Evolutionary conservation across 2,888 invertebrate genomes (phyloP).

Genomic region (Drosophila putrida): DNA sequence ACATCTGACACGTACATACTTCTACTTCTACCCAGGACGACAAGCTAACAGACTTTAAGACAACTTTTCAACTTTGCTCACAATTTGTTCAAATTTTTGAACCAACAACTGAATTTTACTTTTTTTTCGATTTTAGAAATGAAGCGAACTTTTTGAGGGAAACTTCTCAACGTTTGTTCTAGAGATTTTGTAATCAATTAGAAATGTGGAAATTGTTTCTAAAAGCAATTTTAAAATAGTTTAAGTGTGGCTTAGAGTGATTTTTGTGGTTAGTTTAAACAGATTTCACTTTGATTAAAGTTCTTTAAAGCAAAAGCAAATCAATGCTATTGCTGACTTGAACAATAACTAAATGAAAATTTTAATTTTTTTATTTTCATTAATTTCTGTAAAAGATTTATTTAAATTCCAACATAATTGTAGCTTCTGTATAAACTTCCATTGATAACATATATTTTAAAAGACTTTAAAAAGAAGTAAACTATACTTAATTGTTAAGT

Average conservation of each 20-base stretch:
- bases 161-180: not conserved
- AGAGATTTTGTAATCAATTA: slow-evolving; percentile 5
- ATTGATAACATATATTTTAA: too few relatives aligned
- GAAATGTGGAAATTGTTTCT: not conserved
- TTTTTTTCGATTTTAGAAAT: slow-evolving; percentile 16
- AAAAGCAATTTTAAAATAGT: slow-evolving; percentile 2
- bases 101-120: slow-evolving; percentile 1
- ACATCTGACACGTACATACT: not conserved
- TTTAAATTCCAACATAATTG: too few relatives aligned
- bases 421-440: too few relatives aligned
- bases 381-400: too few relatives aligned
- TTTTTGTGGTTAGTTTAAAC: not conserved
- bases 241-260: not conserved
- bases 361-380: not conserved
- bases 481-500: too few relatives aligned
- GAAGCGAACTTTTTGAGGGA: not conserved
- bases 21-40: not conserved
- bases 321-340: not conserved
- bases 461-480: too few relatives aligned
- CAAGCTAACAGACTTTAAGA: slow-evolving; percentile 20
- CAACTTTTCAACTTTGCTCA: slow-evolving; percentile 4
- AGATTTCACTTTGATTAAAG: not conserved
- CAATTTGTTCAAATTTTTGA: slow-evolving; percentile 24
- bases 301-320: not conserved
- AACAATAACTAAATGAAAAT: not conserved